phyloP scores from a whole-genome alignment of 2,888 invertebrate genomes.

The Epiblema foenella region DNA sequence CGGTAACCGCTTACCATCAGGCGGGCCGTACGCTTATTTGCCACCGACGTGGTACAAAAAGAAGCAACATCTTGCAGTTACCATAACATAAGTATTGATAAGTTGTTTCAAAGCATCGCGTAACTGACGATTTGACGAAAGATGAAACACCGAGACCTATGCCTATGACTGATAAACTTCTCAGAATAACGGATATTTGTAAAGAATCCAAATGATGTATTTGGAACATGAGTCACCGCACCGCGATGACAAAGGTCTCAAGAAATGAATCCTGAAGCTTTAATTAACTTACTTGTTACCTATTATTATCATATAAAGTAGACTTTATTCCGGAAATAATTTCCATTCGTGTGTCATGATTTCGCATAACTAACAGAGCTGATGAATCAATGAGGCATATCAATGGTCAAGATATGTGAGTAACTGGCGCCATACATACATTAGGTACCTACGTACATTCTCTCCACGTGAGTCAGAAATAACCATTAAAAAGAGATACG shows the following conservation, averaged over 20 bases:
- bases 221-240: conserved; percentile 62
- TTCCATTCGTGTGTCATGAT: conserved; percentile 69
- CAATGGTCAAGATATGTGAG: conserved; percentile 44
- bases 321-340: conserved; percentile 63
- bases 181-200: conserved; percentile 59
- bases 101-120: conserved; percentile 52
- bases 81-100: conserved; percentile 55
- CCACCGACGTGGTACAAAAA: too few relatives aligned
- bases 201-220: conserved; percentile 56
- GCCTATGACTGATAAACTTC: conserved; percentile 57
- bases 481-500: conserved; percentile 17
- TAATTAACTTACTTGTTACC: conserved; percentile 45
- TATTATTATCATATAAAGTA: conserved; percentile 34
- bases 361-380: conserved; percentile 56
- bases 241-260: conserved; percentile 61
- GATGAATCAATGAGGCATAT: conserved; percentile 64
- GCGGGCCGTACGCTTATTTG: too few relatives aligned
- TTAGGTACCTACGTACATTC: too few relatives aligned
- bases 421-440: conserved; percentile 35
- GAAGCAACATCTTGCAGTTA: conserved; percentile 51
- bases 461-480: conserved; percentile 33
- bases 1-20: too few relatives aligned
- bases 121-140: conserved; percentile 40
- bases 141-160: conserved; percentile 49
- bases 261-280: conserved; percentile 57